A percentile compares a stretch with the other conserved stretches of the same genome.
phyloP scores from a whole-genome alignment of 2,797 vertebrate species.

The Cyclopterus lumpus region DNA sequence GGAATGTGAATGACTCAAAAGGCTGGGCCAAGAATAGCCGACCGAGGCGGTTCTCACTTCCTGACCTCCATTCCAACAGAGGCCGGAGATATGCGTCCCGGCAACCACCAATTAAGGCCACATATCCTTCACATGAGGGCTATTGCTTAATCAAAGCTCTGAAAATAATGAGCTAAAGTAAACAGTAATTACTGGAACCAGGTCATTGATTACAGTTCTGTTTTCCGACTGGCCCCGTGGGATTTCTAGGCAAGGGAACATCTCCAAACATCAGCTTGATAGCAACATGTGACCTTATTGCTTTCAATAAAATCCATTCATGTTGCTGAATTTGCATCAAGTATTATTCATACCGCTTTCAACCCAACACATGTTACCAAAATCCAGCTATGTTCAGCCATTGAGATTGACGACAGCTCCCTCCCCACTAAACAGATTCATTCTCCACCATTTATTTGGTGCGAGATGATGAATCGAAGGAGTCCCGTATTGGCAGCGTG shows the following conservation, averaged over 20 bases:
- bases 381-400: constrained; percentile 15
- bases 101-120: constrained; percentile 75
- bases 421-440: constrained; percentile 21
- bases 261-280: constrained; percentile 50
- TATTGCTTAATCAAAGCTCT: constrained; percentile 64
- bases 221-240: constrained; percentile 27
- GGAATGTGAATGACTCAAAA: constrained; percentile 57
- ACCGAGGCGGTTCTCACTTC: constrained; percentile 49
- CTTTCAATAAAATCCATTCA: constrained; percentile 13
- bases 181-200: constrained; percentile 71
- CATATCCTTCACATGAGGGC: constrained; percentile 54
- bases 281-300: constrained; percentile 7
- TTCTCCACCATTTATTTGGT: constrained; percentile 27
- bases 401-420: constrained; percentile 25
- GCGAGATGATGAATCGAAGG: constrained; percentile 37
- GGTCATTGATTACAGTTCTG: constrained; percentile 65
- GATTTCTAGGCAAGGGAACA: constrained; percentile 17
- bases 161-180: constrained; percentile 69
- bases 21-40: constrained; percentile 54
- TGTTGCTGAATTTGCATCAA: constrained; percentile 10
- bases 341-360: constrained; percentile 5
- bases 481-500: constrained; percentile 11
- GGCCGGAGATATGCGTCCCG: constrained; percentile 47
- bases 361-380: background rate
- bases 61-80: constrained; percentile 60